phyloP scores from a whole-genome alignment of 2,888 invertebrate species.

The Chymomyza fuscimana region DNA sequence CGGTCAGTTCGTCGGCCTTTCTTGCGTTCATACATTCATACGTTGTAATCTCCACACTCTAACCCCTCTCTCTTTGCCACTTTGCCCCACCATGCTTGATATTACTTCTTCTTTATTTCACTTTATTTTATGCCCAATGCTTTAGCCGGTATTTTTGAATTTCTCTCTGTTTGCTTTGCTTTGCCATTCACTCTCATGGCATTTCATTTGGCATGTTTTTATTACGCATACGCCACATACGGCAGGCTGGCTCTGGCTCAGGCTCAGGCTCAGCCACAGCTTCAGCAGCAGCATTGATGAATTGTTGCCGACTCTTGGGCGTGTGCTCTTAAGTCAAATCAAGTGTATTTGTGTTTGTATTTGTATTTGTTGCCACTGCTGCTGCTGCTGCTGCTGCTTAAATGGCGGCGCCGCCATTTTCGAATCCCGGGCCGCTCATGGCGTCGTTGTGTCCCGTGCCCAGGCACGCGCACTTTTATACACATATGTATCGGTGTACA shows the following conservation, averaged over 20 bases:
- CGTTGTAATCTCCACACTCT: no score
- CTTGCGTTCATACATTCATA: constrained; percentile 11
- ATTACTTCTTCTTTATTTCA: constrained; percentile 26
- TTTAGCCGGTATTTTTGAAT: background rate
- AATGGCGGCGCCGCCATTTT: background rate
- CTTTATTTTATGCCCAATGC: background rate
- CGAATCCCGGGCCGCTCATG: constrained; percentile 14
- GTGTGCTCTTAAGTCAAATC: constrained; percentile 51
- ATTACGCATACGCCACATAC: constrained; percentile 63
- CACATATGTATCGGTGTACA: constrained; percentile 7
- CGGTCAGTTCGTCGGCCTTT: constrained; percentile 29
- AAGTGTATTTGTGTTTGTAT: constrained; percentile 44
- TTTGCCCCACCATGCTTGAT: constrained; percentile 7
- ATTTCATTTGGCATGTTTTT: constrained; percentile 30
- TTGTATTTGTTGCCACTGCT: constrained; percentile 21
- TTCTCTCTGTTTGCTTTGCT: background rate
- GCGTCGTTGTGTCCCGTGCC: constrained; percentile 64
- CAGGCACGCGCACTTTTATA: constrained; percentile 47
- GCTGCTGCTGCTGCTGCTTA: background rate
- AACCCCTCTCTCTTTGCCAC: no score
- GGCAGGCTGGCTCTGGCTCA: background rate
- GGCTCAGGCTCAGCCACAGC: background rate
- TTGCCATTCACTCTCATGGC: background rate
- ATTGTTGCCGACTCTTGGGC: constrained; percentile 50
- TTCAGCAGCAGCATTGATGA: constrained; percentile 56